phyloP scores from a whole-genome alignment of 2,797 vertebrate species.

The Oryzias dopingdopingensis region DNA sequence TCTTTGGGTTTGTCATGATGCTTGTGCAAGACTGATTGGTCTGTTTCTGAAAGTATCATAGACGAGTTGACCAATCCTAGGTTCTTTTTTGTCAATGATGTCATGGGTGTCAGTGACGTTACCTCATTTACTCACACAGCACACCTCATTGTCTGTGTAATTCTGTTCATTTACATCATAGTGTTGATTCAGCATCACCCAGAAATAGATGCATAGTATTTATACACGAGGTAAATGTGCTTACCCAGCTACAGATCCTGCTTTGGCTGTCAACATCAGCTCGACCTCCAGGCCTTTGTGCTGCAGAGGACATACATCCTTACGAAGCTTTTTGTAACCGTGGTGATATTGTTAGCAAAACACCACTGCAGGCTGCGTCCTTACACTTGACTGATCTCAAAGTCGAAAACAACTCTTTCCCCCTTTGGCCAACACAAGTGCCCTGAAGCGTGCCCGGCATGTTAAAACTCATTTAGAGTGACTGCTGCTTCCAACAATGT shows the following conservation, averaged over 20 bases:
- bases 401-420: slow-evolving; percentile 12
- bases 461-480: slow-evolving; percentile 17
- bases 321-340: neutral
- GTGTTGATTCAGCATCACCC: slow-evolving; percentile 8
- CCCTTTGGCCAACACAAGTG: slow-evolving; percentile 15
- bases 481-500: neutral
- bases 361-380: neutral
- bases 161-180: neutral
- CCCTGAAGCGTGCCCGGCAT: slow-evolving; percentile 22
- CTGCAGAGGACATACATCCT: slow-evolving; percentile 20
- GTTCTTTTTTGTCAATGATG: slow-evolving; percentile 14
- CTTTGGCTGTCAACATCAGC: slow-evolving; percentile 56
- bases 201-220: neutral
- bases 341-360: slow-evolving; percentile 3
- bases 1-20: slow-evolving; percentile 32
- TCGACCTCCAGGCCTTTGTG: neutral
- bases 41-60: slow-evolving; percentile 1
- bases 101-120: slow-evolving; percentile 32
- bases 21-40: slow-evolving; percentile 28
- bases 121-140: neutral
- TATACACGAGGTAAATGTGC: slow-evolving; percentile 15
- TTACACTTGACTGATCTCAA: too few relatives aligned
- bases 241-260: slow-evolving; percentile 39
- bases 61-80: slow-evolving; percentile 21
- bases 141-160: neutral